Evolutionary conservation across 2,888 invertebrate genomes (phyloP).

Genomic region (Netelia fuscicornis): DNA sequence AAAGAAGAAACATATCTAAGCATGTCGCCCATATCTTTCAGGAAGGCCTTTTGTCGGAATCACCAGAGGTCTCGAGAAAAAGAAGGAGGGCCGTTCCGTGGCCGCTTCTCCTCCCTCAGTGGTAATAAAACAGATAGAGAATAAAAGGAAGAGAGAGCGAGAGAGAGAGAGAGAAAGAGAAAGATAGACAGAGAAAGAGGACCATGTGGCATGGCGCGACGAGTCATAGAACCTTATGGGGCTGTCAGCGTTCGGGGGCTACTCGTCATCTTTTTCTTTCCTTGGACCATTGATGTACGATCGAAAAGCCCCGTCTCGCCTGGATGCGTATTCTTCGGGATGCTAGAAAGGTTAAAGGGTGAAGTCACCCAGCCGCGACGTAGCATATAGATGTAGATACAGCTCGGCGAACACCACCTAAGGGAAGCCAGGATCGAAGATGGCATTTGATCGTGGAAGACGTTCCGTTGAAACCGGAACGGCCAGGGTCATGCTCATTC

Average conservation of each 20-base stretch:
- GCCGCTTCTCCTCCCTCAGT: slow-evolving; percentile 19
- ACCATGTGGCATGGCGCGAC: slow-evolving; percentile 30
- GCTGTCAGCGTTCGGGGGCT: slow-evolving; percentile 72
- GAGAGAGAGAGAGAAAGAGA: neutral
- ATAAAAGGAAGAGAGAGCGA: slow-evolving; percentile 24
- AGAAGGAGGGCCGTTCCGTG: slow-evolving; percentile 33
- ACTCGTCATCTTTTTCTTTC: slow-evolving; percentile 73
- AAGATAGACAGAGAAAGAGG: neutral
- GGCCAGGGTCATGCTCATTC: neutral
- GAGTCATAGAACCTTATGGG: slow-evolving; percentile 52
- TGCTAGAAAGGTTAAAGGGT: slow-evolving; percentile 70
- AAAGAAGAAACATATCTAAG: neutral
- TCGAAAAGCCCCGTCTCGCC: slow-evolving; percentile 32
- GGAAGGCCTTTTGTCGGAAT: slow-evolving; percentile 42
- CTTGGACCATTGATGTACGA: slow-evolving; percentile 67
- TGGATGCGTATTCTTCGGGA: slow-evolving; percentile 47
- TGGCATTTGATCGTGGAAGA: slow-evolving; percentile 75
- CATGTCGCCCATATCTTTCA: slow-evolving; percentile 38
- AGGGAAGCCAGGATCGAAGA: slow-evolving; percentile 64
- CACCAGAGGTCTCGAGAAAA: slow-evolving; percentile 17
- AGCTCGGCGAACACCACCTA: slow-evolving; percentile 1
- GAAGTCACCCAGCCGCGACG: slow-evolving; percentile 62
- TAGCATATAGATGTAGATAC: slow-evolving; percentile 46
- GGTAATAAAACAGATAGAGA: slow-evolving; percentile 26
- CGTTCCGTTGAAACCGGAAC: slow-evolving; percentile 14